Evolutionary conservation across 2,797 vertebrate species (phyloP).

Genomic region (Prunella strophiata): DNA sequence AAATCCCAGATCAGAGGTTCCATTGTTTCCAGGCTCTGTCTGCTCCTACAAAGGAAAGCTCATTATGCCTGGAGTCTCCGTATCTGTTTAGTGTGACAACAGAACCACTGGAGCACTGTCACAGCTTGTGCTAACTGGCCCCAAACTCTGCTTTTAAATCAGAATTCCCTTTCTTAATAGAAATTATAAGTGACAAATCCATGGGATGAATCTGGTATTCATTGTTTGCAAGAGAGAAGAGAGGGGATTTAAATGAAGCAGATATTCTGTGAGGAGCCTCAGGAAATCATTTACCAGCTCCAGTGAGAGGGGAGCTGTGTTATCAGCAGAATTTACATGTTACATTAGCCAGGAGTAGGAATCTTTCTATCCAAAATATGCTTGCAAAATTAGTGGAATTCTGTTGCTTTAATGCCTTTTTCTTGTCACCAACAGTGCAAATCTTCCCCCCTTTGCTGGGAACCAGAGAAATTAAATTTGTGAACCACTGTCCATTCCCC

Average conservation of each 20-base stretch:
- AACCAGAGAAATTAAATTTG: neutral
- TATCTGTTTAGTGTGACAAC: neutral
- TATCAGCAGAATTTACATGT: conserved; percentile 77
- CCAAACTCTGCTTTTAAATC: neutral
- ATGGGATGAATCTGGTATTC: conserved; percentile 48
- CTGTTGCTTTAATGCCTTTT: conserved; percentile 40
- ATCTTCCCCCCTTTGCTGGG: neutral
- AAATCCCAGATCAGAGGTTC: conserved; percentile 30
- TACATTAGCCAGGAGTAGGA: conserved; percentile 75
- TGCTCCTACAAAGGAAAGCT: neutral
- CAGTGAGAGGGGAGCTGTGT: conserved; percentile 48
- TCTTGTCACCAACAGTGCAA: neutral
- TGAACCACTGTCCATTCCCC: neutral
- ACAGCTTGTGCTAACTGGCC: neutral
- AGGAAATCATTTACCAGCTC: conserved; percentile 73
- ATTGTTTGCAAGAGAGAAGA: conserved; percentile 69
- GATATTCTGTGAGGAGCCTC: conserved; percentile 64
- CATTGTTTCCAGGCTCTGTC: conserved; percentile 13
- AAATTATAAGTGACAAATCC: conserved; percentile 77
- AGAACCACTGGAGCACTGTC: neutral
- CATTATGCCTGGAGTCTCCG: neutral
- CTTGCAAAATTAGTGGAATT: conserved; percentile 67
- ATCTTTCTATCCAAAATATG: conserved; percentile 70
- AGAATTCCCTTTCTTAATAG: conserved; percentile 60
- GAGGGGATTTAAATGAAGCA: conserved; percentile 68